Evolutionary conservation across 2,113 vertebrate species (phyloP), one percentile per base, ranked within the genome.

Genomic region (Struthidea cinerea): DNA sequence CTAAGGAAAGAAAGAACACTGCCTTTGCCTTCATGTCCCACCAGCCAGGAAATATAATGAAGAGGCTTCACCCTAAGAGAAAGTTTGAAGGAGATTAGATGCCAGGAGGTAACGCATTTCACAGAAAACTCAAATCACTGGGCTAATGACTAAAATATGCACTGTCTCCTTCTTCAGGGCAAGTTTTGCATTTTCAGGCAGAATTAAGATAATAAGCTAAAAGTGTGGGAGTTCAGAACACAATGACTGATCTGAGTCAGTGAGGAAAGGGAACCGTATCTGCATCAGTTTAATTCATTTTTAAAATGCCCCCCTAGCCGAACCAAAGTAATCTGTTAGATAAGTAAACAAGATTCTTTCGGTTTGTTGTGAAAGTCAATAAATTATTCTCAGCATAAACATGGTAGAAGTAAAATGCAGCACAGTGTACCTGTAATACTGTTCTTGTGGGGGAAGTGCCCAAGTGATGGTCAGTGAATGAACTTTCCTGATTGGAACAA

Each of bases 11-110:
- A 99, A 93, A 99, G 98, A 97, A 99, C 98, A 90, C 99, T 99
- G 96, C 99, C 99, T 93, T 98, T 98, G 74, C 99, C 99, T 98
- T 99, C 99, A 75, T 99, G 99, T 97, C 99, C 99, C 69, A 99
- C 99, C 96, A 99, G 96, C 99, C 99, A 99, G 75, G 99, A 99
- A 95, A 99, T 99, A 94, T 99, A 99, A 95, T 99, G 99, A 93
- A 99, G 98, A 67, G 99, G 99, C 84, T 99, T 99, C 97, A 99
- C 99, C 94, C 99, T 99, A 94, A 60, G 92, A 96, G 90, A 92
- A 96, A 91, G 87, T 52, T 47, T 30, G 41, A 35, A 76, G 37
- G 65, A 44, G 18, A 78, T 94, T 63, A 85, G 76, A 86, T 41
- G 44, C n/a, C 41, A 90, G n/a, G 22, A 92, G 46, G 21, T 57